Base-by-base conservation (phyloP, 2,888 invertebrate species). In the Drosophila setosimentum region DNA sequence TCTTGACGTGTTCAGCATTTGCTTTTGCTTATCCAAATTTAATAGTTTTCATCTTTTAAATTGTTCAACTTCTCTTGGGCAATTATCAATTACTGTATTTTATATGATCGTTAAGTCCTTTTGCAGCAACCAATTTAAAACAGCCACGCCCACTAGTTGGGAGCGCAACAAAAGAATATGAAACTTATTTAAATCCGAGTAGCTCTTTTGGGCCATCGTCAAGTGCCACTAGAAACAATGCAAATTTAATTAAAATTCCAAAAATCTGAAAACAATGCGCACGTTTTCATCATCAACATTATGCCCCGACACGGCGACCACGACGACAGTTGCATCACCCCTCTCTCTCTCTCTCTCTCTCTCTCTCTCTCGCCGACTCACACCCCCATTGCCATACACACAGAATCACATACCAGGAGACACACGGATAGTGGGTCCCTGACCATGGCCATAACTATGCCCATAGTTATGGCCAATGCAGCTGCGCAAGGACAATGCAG, bases 241-340 rank as follows among this genome's bases (percentile, higher is more conserved):
- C 82, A 82, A 85, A 84, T 84, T 84, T 84, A 84, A 84, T 84
- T 84, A 84, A 84, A 84, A 80, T 84, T 84, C 83, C 82, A 80
- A 84, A 85, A 84, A 84, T 85, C 80, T 72, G 78, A 82, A 84
- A 85, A 84, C 83, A 82, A 84, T 80, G 83, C 76, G 76, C 78
- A 76, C 85, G 74, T 78, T 83, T 80, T 68, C 80, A 82, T 85
- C 82, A 80, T 76, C 80, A 82, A 80, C 82, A 83, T 82, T 83
- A 83, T 83, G 77, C 77, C 65, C 59, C 70, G 55, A 72, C 79
- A 78, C 73, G 73, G 68, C 73, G 73, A 66, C 29, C 55, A 45
- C 45, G 13, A 27, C 49, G 49, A n/a, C 33, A 16, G 51, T 29
- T 10, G 51, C 63, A 55, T 45, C 45, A 21, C 72, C 21, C 29